Evolutionary conservation across 2,888 invertebrate genomes (phyloP).

Genomic region (Lasioglossum figueresi): DNA sequence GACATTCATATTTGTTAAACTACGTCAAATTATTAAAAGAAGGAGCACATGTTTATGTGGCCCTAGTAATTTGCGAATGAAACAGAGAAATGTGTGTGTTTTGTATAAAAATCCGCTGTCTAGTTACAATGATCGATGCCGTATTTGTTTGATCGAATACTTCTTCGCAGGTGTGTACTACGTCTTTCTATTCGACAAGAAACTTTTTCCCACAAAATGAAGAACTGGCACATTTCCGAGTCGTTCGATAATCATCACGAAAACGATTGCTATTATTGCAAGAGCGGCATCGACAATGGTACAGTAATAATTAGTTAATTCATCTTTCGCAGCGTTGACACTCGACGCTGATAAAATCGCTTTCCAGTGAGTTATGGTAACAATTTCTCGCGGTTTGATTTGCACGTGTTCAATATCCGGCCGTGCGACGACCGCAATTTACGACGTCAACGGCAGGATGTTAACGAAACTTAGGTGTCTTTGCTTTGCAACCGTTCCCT

Average conservation of each 20-base stretch:
- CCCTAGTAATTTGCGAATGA: too few relatives aligned
- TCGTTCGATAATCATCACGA: not conserved
- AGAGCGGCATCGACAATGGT: not conserved
- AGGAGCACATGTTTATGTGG: too few relatives aligned
- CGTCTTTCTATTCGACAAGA: not conserved
- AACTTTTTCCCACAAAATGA: not conserved
- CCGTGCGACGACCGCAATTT: not conserved
- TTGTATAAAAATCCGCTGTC: too few relatives aligned
- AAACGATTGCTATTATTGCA: not conserved
- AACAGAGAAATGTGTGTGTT: too few relatives aligned
- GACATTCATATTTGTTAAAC: too few relatives aligned
- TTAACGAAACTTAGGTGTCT: slow-evolving; percentile 3
- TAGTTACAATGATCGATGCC: not conserved
- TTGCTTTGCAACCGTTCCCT: not conserved
- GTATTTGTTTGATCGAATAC: not conserved
- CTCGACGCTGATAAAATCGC: not conserved
- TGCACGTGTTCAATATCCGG: not conserved
- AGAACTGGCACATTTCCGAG: too few relatives aligned
- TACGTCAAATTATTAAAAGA: too few relatives aligned
- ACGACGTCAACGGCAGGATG: not conserved
- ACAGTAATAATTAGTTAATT: not conserved
- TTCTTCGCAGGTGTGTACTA: not conserved
- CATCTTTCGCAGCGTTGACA: not conserved
- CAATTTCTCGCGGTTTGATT: slow-evolving; percentile 12
- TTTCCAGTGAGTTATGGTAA: not conserved